These are phyloP conservation scores for Siniperca knerii DNA, from an alignment of 2,113 vertebrate genomes.

Conservation along the genomic window DNA sequence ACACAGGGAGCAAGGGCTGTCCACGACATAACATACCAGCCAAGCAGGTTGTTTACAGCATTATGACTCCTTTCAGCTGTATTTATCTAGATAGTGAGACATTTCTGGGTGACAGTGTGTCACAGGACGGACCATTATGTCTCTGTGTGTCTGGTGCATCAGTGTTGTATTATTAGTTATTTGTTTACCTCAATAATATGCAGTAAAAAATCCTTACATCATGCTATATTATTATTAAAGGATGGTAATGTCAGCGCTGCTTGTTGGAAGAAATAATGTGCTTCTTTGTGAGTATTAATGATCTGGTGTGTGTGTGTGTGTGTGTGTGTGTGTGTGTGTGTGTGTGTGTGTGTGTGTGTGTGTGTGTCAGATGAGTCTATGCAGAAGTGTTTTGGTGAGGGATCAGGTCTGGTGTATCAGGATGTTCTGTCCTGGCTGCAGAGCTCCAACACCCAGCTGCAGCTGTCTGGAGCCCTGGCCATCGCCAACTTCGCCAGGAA, in stretches of 20 bases:
- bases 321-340: no score
- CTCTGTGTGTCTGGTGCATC: neutral
- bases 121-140: neutral
- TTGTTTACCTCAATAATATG: neutral
- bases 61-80: neutral
- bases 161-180: neutral
- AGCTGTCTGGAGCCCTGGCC: slow-evolving; percentile 78
- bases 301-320: no score
- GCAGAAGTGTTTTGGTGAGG: slow-evolving; percentile 84
- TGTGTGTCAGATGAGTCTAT: slow-evolving; percentile 81
- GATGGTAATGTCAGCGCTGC: neutral
- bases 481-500: slow-evolving; percentile 85
- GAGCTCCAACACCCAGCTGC: slow-evolving; percentile 81
- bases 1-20: neutral
- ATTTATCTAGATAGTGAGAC: neutral
- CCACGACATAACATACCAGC: neutral
- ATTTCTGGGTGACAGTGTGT: neutral
- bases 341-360: neutral
- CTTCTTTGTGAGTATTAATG: neutral
- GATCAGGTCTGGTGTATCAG: slow-evolving; percentile 78
- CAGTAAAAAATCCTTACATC: neutral
- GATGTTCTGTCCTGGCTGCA: slow-evolving; percentile 81
- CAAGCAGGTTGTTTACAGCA: neutral
- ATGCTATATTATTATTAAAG: neutral
- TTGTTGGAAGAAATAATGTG: neutral